Evolutionary conservation across 2,797 vertebrate species (phyloP).

Genomic region (Rhabdophis nuchalis): DNA sequence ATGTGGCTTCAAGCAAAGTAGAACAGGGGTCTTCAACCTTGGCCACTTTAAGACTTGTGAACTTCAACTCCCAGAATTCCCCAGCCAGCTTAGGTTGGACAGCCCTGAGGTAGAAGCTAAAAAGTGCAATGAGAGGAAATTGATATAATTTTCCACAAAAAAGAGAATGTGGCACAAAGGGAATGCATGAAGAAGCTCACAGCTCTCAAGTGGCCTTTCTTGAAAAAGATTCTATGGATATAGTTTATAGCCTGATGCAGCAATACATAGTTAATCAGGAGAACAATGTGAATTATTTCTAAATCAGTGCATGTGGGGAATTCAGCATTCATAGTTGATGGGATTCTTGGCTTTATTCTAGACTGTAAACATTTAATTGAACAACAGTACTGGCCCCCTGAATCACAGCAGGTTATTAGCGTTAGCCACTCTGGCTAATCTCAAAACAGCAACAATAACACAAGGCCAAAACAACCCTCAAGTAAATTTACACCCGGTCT

Average conservation of each 20-base stretch:
- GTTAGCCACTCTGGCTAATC: neutral
- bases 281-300: neutral
- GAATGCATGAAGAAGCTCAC: constrained; percentile 37
- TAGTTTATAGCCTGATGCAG: neutral
- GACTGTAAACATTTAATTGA: neutral
- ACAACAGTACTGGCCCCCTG: neutral
- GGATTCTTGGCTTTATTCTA: neutral
- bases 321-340: neutral
- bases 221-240: neutral
- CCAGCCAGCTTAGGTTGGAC: neutral
- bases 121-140: constrained; percentile 58
- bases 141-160: constrained; percentile 54
- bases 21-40: neutral
- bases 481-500: neutral
- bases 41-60: neutral
- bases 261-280: neutral
- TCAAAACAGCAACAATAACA: neutral
- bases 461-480: neutral
- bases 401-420: neutral
- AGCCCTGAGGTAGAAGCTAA: constrained; percentile 40
- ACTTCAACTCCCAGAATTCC: neutral
- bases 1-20: constrained; percentile 38
- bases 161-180: constrained; percentile 34
- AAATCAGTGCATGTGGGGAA: neutral
- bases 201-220: neutral